Evolutionary conservation across 35 echinoderm and acorn worm genomes (phyloP), one percentile per base, ranked within the genome.

Genomic region (Diadema setosum): DNA sequence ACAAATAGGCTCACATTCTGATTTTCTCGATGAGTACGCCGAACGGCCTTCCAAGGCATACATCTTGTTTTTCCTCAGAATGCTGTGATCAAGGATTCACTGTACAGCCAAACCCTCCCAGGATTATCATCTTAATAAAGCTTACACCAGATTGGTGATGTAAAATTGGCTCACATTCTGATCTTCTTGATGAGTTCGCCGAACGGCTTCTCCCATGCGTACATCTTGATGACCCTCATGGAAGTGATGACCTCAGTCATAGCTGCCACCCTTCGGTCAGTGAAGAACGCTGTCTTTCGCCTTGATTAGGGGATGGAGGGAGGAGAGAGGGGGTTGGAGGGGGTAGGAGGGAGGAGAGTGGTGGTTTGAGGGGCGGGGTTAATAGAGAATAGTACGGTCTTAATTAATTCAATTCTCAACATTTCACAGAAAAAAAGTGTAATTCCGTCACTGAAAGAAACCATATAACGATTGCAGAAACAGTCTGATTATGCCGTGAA

Each of bases 221-320:
- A 97, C 94, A 97, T 97, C 75, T 97, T 97, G 30, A 97, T 97
- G 29, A 97, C 91, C 61, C 94, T 69, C 75, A 97, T 97, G 20
- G 94, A 67, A 32, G 81, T 90, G 16, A 97, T 73, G 14, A 97
- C 88, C 56, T 97, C 94, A 46, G 87, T 89, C 94, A 97, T 97
- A 0, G 87, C 60, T 6, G 63, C 81, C 5, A 97, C 87, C 58
- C 94, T 43, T 75, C 93, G 83, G 46, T 97, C 94, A 3, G 94
- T 97, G 29, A 90, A 86, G 16, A 64, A 50, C 30, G 94, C 94
- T 1, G 94, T 97, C 42, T 97, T 97, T 58, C 83, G 85, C 58
- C 94, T 97, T 49, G 24, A 49, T 52, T 3, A 83, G 24, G 52
- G 43, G 15, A 59, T 32, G 45, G 41, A 58, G 9, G 5, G 1